Percentiles rank a stretch among this genome's conserved stretches.
These are phyloP conservation scores for Pongo abelii DNA, from an alignment of 2,113 vertebrate species.

Conservation along the genomic window DNA sequence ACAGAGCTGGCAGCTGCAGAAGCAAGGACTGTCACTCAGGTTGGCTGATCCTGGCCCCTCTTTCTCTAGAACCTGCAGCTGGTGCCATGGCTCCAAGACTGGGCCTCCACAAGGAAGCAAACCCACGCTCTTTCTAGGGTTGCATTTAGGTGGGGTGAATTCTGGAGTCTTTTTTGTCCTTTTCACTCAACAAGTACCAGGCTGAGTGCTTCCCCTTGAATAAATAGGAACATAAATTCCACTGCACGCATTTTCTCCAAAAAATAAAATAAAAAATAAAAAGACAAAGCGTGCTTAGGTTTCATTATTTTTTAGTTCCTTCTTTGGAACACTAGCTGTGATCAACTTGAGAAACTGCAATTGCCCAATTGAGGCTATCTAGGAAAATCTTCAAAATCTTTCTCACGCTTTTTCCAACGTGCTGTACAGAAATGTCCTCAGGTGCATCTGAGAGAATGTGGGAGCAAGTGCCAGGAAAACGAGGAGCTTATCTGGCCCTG, in stretches of 20 bases:
- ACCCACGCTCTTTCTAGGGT: background rate
- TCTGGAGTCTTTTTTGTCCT: background rate
- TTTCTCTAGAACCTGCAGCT: fast-evolving
- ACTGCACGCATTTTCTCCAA: background rate
- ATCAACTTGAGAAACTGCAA: background rate
- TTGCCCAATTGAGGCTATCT: background rate
- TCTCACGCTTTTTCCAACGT: background rate
- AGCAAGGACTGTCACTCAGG: fast-evolving
- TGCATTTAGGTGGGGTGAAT: background rate
- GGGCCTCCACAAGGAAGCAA: background rate
- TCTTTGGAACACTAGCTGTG: conserved; percentile 28
- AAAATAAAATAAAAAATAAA: background rate
- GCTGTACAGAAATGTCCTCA: background rate
- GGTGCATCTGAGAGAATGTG: too few species aligned
- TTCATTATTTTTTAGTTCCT: background rate
- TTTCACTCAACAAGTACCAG: background rate
- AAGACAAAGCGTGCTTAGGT: background rate
- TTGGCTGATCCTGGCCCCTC: background rate
- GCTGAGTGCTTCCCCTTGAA: background rate
- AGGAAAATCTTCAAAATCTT: conserved; percentile 19
- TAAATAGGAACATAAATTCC: background rate
- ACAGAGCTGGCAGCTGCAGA: background rate
- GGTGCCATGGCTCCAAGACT: fast-evolving
- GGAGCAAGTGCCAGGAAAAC: background rate
- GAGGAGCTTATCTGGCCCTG: background rate